These are phyloP conservation scores for Gryon sp. DNA, from an alignment of 1,140 invertebrate species.

Conservation along the genomic window DNA sequence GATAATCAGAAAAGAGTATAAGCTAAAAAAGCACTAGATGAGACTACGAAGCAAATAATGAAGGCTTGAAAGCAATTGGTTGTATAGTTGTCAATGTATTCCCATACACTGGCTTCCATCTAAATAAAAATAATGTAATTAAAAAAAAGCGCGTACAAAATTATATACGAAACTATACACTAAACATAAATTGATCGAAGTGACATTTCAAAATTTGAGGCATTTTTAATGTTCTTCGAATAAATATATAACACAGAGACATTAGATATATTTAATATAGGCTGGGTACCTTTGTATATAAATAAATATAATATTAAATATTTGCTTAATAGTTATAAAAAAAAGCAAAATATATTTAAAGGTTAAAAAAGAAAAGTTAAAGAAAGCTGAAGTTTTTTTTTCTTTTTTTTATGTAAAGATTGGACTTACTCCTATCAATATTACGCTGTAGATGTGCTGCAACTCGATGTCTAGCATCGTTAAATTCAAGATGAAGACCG, in stretches of 20 bases:
- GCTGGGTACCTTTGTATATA: no score
- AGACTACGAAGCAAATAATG: conserved; percentile 78
- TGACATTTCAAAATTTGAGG: no score
- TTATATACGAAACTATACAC: conserved; percentile 22
- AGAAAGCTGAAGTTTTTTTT: background rate
- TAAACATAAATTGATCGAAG: no score
- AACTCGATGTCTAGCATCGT: conserved; percentile 95
- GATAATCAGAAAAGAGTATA: conserved; percentile 72
- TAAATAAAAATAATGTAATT: conserved; percentile 71
- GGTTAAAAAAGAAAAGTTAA: background rate
- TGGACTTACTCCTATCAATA: conserved; percentile 95
- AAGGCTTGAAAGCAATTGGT: conserved; percentile 76
- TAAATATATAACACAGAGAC: conserved; percentile 59
- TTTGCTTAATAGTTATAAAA: no score
- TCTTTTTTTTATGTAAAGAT: background rate
- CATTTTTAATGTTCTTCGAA: background rate
- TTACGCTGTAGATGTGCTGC: conserved; percentile 96
- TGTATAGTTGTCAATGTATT: conserved; percentile 74
- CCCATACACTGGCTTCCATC: conserved; percentile 80
- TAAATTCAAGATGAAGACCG: conserved; percentile 96
- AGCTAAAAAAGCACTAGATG: conserved; percentile 76
- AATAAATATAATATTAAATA: no score
- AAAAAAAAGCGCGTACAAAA: conserved; percentile 39
- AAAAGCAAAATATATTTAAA: no score
- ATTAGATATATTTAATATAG: conserved; percentile 38